Base-by-base conservation (phyloP, 2,797 vertebrate species). In the Hoplostethus atlanticus region DNA sequence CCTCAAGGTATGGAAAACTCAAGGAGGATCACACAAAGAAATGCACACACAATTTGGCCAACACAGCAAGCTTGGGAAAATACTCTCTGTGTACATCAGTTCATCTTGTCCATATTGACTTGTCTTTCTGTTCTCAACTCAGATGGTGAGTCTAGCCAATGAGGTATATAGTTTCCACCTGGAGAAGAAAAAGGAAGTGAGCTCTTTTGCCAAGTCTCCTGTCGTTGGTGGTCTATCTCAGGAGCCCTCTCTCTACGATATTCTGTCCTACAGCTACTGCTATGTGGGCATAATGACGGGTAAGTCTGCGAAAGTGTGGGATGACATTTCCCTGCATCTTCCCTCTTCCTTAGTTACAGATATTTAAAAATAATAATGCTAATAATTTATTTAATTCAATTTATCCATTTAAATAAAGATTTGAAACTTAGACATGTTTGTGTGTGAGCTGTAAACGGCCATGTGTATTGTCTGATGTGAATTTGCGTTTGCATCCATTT, bases 71-170 rank as follows among this genome's bases (percentile, higher is more conserved):
- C 47, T 25, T 13, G 0, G 25, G 5, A 44, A 28, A 30, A 3
- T 17, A 64, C 16, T 34, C 11, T 51, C 4, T 9, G 1, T 31
- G 7, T 13, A 1, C 53, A 11, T 36, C 13, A 72, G 3, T 51
- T 56, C 6, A 60, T n/a, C 6, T 58, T 17, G 28, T 28, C 28
- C 28, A 28, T 28, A 28, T 3, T 46, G 0, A 15, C 34, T 13
- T 46, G 1, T 64, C 15, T 57, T n/a, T 72, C 64, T 86, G 36
- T 50, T 78, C 69, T 28, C 8, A 34, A 79, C 46, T 62, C 57
- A 97, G 97, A 94, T 98, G 95, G 96, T 98, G 85, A 97, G 97
- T 76, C 87, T 97, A 11, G 97, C 96, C 62, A 96, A 96, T 71
- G 97, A 98, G 59, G 92, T 98, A 34, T 91, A 95, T 64, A 95